Base-by-base conservation (phyloP, 2,888 invertebrate species). In the Polymixis lichenea region DNA sequence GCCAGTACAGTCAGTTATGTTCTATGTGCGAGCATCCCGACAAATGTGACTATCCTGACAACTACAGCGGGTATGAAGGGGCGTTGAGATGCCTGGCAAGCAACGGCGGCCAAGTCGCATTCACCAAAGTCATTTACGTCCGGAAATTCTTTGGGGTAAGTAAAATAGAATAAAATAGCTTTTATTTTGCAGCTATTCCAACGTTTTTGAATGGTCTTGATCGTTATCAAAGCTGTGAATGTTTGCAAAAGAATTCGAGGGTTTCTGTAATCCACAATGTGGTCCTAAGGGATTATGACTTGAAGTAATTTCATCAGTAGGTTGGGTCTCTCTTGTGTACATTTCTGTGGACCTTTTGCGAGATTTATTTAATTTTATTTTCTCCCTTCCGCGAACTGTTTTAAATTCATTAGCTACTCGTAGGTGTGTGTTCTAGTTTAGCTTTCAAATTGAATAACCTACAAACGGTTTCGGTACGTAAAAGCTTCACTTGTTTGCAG, bases 51-150 rank as follows among this genome's bases (percentile, higher is more conserved):
- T 98, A 98, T 85, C 98, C 98, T 0, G 99, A 99, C 92, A 97
- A 97, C 70, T 98, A 97, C 94, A 98, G 98, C 28, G 99, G 99
- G 2, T 98, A 99, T 91, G 98, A 98, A 82, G 99, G 99, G 0
- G 98, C 99, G 0, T 95, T 99, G 65, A 96, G 98, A 46, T 99
- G 99, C 92, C 94, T 99, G 78, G 98, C 98, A 2, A 97, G 98
- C 87, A 98, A 98, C 84, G 97, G 97, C 4, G 99, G 99, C 0
- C 98, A 99, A 88, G 97, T 99, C 5, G 99, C 99, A 22, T 98
- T 98, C 96, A 98, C 98, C 22, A 98, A 98, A 93, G 98, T 98
- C 79, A 98, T 98, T 88, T 98, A 97, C 88, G 98, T 98, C 58
- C 97, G 97, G 89, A 97, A 98, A 92, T 98, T 98, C 97, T 98